Evolutionary conservation across 2,113 vertebrate genomes (phyloP).

Genomic region (Sialia sialis): DNA sequence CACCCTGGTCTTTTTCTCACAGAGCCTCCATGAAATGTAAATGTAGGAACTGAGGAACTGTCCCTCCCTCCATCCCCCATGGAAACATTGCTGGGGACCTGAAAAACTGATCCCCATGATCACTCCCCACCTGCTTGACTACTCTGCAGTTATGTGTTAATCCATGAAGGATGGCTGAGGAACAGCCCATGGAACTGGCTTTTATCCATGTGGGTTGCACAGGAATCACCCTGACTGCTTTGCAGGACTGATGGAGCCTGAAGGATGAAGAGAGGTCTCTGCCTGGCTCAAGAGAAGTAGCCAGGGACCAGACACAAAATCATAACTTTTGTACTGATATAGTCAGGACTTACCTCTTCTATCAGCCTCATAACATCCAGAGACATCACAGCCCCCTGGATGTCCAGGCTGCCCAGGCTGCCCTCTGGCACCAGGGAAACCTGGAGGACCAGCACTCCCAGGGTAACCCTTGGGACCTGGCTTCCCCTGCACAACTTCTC

Average conservation of each 20-base stretch:
- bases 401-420: constrained; percentile 78
- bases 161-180: background rate
- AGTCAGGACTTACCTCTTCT: constrained; percentile 45
- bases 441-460: constrained; percentile 72
- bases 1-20: background rate
- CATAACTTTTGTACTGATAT: background rate
- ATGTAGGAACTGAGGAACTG: background rate
- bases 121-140: background rate
- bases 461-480: constrained; percentile 74
- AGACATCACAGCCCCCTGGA: constrained; percentile 78
- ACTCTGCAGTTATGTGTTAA: background rate
- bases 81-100: background rate
- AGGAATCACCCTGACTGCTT: background rate
- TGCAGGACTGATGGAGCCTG: no score
- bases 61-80: background rate
- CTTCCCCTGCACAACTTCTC: constrained; percentile 75
- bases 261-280: background rate
- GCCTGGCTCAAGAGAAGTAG: background rate
- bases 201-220: background rate
- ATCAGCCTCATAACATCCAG: constrained; percentile 67
- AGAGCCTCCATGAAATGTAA: background rate
- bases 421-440: constrained; percentile 70
- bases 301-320: background rate
- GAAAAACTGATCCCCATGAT: background rate
- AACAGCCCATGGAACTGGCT: background rate